Conservation (phyloP, 2,797 vertebrate species). For the Mycteria americana region DNA sequence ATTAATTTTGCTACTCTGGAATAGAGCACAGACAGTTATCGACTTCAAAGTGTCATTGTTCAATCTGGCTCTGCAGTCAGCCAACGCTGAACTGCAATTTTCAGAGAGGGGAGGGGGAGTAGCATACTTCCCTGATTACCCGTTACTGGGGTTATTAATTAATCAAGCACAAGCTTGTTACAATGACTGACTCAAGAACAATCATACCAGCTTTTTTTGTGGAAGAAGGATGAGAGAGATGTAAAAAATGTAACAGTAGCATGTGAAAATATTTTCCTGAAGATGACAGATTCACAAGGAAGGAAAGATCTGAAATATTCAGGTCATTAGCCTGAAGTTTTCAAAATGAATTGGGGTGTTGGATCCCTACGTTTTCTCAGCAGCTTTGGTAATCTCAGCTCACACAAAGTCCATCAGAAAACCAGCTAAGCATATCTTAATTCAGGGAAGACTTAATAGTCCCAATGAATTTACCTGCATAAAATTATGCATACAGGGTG, state of each 20-base stretch:
- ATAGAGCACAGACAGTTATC: background rate
- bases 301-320: background rate
- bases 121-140: slow-evolving; percentile 18
- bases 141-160: slow-evolving; percentile 64
- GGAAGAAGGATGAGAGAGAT: background rate
- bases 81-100: background rate
- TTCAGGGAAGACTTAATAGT: background rate
- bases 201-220: background rate
- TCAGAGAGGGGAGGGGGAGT: slow-evolving; percentile 40
- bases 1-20: slow-evolving; percentile 31
- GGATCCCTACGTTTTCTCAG: background rate
- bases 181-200: slow-evolving; percentile 25
- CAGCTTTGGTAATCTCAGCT: background rate
- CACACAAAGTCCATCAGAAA: background rate
- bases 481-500: background rate
- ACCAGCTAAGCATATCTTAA: background rate
- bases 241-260: background rate
- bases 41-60: slow-evolving; percentile 33
- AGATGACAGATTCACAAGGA: background rate
- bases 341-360: background rate
- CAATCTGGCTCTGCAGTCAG: background rate
- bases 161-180: slow-evolving; percentile 46
- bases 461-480: background rate
- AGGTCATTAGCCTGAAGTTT: background rate
- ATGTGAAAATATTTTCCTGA: background rate